Evolutionary conservation across 2,888 invertebrate genomes (phyloP), one percentile per base, ranked within the genome.

Genomic region (Ischnus inquisitorius): DNA sequence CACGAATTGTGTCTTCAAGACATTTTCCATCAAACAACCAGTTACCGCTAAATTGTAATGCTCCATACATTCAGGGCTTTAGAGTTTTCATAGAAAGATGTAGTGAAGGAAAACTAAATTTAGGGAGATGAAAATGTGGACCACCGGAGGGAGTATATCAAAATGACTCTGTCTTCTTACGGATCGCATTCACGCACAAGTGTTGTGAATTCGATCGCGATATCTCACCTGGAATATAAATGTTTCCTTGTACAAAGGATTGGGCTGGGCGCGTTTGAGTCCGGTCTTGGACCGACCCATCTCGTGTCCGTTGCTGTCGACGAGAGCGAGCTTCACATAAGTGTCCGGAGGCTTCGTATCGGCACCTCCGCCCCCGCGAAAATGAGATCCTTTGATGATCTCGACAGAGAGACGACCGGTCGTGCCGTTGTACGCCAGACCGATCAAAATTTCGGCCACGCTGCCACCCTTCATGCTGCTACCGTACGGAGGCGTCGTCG

Each of bases 241-340:
- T 2, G 98, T 97, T 94, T 99, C 98, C 94, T 98, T 98, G 93
- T 98, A 99, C 12, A 98, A 95, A 51, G 98, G 98, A 95, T 98
- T 98, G 67, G 98, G 98, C 94, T 98, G 98, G 12, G 98, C 98
- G 71, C 98, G 95, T 87, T 98, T 95, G 14, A 98, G 96, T 75
- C 98, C 98, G 48, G 98, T 98, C 95, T 99, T 99, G 93, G 98
- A 97, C 87, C 98, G 96, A 0, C 97, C 97, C 94, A 99, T 96
- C 94, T 98, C 98, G 94, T 98, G 97, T 19, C 98, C 98, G 88
- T 97, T 97, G 89, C 98, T 98, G 93, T 98, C 98, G 90, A 98
- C 97, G 92, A 99, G 95, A 89, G 97, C 97, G 88, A 99, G 94
- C 94, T 98, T 98, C 68, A 98, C 98, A 94, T 98, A 98, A 0